Evolutionary conservation across 2,113 vertebrate species (phyloP), one percentile per base, ranked within the genome.

Genomic region (Caloenas nicobarica): DNA sequence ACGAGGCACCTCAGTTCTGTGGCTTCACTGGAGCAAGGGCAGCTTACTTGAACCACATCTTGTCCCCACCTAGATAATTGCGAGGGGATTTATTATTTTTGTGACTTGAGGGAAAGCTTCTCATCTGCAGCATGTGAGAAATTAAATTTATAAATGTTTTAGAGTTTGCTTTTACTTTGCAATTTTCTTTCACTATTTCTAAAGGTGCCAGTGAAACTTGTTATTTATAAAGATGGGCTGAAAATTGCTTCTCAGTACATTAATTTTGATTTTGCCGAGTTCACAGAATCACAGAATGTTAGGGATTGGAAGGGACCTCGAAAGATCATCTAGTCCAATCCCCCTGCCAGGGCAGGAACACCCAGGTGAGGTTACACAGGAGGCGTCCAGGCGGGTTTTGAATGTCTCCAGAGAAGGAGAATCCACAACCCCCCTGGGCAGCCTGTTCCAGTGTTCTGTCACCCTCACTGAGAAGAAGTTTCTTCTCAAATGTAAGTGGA

Each of bases 21-120:
- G 18, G 16, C 36, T 36, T 26, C 65, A 4, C 57, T 68, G 81
- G 50, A 81, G 40, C 21, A 36, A 5, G 7, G 48, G 65, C 56
- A 0, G 0, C 19, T 54, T 19, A 6, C 5, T 36, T 88, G 28
- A 11, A 36, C 19, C 1, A 1, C 36, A 71, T 64, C 44, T 71
- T 61, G 21, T 50, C 66, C 36, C 1, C 6, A 7, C 42, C 34
- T 64, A 10, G 36, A 70, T 33, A 36, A 58, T 66, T 74, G 38
- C n/a, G 38, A 11, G 38, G 38, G 21, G 48, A 11, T 23, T 34
- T 36, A 48, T 76, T 22, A 7, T 31, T 88, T 81, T 16, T 22
- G 23, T 60, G 34, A 34, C 3, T 29, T 7, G 10, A 73, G 57
- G 34, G 34, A 71, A 65, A 93, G 19, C 12, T 16, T 66, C 11